Evolutionary conservation across 2,113 vertebrate species (phyloP).

Genomic region (Xenopus laevis): DNA sequence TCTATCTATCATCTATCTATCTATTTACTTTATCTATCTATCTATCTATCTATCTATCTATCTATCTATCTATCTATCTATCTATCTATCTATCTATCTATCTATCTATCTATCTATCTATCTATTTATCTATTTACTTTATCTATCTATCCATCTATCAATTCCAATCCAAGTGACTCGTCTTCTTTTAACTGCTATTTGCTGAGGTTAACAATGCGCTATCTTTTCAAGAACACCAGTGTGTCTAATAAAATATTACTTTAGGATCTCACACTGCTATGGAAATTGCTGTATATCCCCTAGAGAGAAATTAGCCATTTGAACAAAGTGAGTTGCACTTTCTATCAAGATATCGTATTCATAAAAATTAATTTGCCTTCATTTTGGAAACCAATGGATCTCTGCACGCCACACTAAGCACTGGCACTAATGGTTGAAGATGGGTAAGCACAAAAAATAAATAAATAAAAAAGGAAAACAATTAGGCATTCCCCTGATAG

Average conservation of each 20-base stretch:
- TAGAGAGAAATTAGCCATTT: slow-evolving; percentile 53
- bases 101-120: too few relatives aligned
- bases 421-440: slow-evolving; percentile 47
- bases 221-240: slow-evolving; percentile 6
- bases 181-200: not conserved
- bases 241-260: slow-evolving; percentile 37
- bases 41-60: too few relatives aligned
- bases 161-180: not conserved
- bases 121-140: too few relatives aligned
- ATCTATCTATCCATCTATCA: too few relatives aligned
- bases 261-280: slow-evolving; percentile 49
- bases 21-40: too few relatives aligned
- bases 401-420: slow-evolving; percentile 52
- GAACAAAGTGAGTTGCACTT: slow-evolving; percentile 46
- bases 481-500: slow-evolving; percentile 48
- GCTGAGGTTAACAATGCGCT: slow-evolving; percentile 35
- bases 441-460: slow-evolving; percentile 28
- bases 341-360: slow-evolving; percentile 51
- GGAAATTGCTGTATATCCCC: slow-evolving; percentile 54
- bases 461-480: slow-evolving; percentile 10
- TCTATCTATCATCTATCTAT: too few relatives aligned
- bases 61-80: too few relatives aligned
- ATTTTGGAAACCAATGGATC: slow-evolving; percentile 53
- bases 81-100: too few relatives aligned
- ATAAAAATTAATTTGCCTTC: slow-evolving; percentile 59